phyloP scores from a whole-genome alignment of 2,888 invertebrate species.

The Neoscelio sp. region DNA sequence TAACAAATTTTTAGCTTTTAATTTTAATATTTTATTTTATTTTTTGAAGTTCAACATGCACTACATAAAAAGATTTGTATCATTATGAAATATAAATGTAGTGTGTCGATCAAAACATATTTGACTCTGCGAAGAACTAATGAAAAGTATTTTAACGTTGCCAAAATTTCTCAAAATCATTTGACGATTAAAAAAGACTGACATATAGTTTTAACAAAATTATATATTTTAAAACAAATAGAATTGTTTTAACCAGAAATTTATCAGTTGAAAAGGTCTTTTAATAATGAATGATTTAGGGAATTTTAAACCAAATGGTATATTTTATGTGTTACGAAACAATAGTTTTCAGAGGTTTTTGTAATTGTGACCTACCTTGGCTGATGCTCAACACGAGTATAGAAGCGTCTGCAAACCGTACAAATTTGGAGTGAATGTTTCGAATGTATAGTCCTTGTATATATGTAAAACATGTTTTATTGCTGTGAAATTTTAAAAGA shows the following conservation, averaged over 20 bases:
- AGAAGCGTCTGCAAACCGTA: slow-evolving; percentile 43
- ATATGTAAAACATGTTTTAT: slow-evolving; percentile 70
- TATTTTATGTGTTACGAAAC: slow-evolving; percentile 46
- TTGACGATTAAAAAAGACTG: slow-evolving; percentile 48
- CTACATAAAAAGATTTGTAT: slow-evolving; percentile 23
- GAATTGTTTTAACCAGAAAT: slow-evolving; percentile 24
- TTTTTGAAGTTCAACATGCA: too few relatives aligned
- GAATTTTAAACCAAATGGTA: slow-evolving; percentile 37
- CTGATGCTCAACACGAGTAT: slow-evolving; percentile 37
- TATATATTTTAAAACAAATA: slow-evolving; percentile 18
- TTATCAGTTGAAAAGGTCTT: slow-evolving; percentile 38
- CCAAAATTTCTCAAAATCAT: slow-evolving; percentile 61
- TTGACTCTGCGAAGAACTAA: slow-evolving; percentile 19
- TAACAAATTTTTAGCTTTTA: too few relatives aligned
- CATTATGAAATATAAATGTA: too few relatives aligned
- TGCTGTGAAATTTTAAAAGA: slow-evolving; percentile 60
- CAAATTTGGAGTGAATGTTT: slow-evolving; percentile 64
- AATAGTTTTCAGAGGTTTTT: slow-evolving; percentile 48
- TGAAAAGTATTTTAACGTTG: slow-evolving; percentile 38
- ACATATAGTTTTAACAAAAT: slow-evolving; percentile 6
- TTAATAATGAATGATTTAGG: slow-evolving; percentile 51
- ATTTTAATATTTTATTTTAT: background rate
- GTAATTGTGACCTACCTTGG: slow-evolving; percentile 46
- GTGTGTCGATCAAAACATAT: slow-evolving; percentile 39
- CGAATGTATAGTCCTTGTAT: slow-evolving; percentile 69